Base-by-base conservation (phyloP, 2,888 invertebrate species). In the Acronicta aceris region DNA sequence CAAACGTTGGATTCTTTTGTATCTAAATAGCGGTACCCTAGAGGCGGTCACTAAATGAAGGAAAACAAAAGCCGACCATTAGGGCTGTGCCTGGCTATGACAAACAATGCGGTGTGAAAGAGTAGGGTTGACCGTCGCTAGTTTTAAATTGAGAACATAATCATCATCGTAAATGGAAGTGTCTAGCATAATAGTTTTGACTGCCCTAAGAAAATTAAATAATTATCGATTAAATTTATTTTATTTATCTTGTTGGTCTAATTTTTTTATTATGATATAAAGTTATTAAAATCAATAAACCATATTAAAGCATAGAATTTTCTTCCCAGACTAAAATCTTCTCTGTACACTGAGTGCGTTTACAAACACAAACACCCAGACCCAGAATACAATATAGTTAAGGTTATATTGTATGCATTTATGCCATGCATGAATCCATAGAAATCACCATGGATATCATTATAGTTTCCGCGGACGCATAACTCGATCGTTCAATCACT, bases 1-100 rank as follows among this genome's bases (percentile, higher is more conserved):
- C 66, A 72, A 73, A 78, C 65, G 66, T 75, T 80, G 76, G 79
- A 78, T 85, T 81, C 85, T 81, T 87, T 89, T 89, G 82, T 81
- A 73, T 76, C 79, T 65, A 76, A 78, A 80, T 76, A 68, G 73
- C 77, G 69, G 61, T 69, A 71, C 68, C 71, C 79, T 81, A 80
- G 74, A 72, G 75, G 81, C 80, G 83, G 84, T 77, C 74, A 83
- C 79, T 83, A 86, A 86, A 89, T 88, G 85, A 89, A 87, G 89
- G 87, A 90, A 89, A 90, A 90, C 90, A 91, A 91, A 88, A 87
- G 84, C 82, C 78, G 59, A 61, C 86, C 86, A 88, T 90, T 89
- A 89, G 84, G 84, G 86, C 69, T 87, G 84, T 59, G 74, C 78
- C 78, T 74, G 71, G 76, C 79, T 80, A 82, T 82, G 84, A 85